A percentile compares a stretch with the other conserved stretches of the same genome.
phyloP scores from a whole-genome alignment of 2,888 invertebrate genomes.

The Drosophila sordidapex region DNA sequence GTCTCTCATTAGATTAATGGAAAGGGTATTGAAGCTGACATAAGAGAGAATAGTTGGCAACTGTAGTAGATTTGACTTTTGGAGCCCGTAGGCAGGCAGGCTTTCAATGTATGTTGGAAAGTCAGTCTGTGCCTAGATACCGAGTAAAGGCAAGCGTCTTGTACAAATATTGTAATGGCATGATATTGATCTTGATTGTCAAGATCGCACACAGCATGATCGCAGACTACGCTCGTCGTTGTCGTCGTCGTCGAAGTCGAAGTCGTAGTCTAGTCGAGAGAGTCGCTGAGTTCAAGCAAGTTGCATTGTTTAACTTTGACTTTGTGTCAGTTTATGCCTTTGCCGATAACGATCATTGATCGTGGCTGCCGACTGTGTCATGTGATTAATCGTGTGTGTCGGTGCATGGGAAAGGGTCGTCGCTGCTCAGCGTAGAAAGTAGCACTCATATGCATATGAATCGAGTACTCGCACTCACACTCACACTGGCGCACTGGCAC shows the following conservation, averaged over 20 bases:
- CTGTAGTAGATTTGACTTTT: constrained; percentile 26
- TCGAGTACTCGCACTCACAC: constrained; percentile 20
- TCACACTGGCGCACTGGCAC: constrained; percentile 1
- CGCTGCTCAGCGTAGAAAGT: constrained; percentile 59
- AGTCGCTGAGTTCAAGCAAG: constrained; percentile 64
- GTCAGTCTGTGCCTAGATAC: constrained; percentile 47
- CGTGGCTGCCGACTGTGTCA: constrained; percentile 65
- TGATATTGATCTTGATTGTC: constrained; percentile 78
- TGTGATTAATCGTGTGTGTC: constrained; percentile 76
- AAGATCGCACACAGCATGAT: constrained; percentile 79
- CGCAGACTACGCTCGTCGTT: constrained; percentile 33
- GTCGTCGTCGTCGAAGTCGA: constrained; percentile 24
- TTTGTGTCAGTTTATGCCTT: constrained; percentile 73
- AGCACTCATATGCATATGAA: constrained; percentile 74
- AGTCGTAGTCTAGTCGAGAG: constrained; percentile 40
- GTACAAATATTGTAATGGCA: constrained; percentile 75
- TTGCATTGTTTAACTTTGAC: constrained; percentile 77
- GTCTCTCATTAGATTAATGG: neutral
- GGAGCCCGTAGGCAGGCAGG: constrained; percentile 30
- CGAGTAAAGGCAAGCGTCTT: constrained; percentile 63
- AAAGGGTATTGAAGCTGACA: constrained; percentile 41
- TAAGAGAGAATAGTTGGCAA: constrained; percentile 7
- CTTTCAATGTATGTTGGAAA: constrained; percentile 46
- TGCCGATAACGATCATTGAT: constrained; percentile 64
- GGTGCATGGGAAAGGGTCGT: constrained; percentile 65